Evolutionary conservation across 2,888 invertebrate species (phyloP).

Genomic region (Apodemia mormo): DNA sequence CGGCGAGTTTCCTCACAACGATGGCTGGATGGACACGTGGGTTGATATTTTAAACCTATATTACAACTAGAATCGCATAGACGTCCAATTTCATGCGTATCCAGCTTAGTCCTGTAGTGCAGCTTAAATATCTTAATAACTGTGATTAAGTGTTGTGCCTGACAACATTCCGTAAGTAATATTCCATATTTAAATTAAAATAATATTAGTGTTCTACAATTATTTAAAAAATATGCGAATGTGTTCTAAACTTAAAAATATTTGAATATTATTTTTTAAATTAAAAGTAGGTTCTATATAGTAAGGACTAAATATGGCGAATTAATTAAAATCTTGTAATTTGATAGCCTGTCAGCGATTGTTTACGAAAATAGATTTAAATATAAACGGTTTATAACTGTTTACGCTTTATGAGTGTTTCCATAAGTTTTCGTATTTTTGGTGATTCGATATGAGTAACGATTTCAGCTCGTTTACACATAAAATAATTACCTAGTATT

Average conservation of each 20-base stretch:
- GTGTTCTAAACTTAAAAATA: background rate
- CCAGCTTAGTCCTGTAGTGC: slow-evolving; percentile 23
- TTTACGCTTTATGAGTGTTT: slow-evolving; percentile 14
- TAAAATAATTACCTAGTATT: background rate
- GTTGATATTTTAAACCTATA: slow-evolving; percentile 45
- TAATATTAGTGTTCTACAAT: background rate
- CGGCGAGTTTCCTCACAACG: slow-evolving; percentile 36
- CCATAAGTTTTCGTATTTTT: slow-evolving; percentile 3
- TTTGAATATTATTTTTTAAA: background rate
- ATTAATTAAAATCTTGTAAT: slow-evolving; percentile 25
- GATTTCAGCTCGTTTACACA: background rate
- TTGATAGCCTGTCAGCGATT: slow-evolving; percentile 32
- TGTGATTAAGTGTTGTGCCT: slow-evolving; percentile 32
- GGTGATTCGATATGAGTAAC: background rate
- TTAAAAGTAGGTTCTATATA: background rate
- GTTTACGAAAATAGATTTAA: slow-evolving; percentile 34
- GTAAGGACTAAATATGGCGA: slow-evolving; percentile 6
- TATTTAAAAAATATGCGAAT: background rate
- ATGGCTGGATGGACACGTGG: slow-evolving; percentile 32
- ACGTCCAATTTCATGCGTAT: slow-evolving; percentile 32
- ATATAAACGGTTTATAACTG: slow-evolving; percentile 18
- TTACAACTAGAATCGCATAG: slow-evolving; percentile 41
- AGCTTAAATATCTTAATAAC: slow-evolving; percentile 35
- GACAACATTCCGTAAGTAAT: slow-evolving; percentile 33
- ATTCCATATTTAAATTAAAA: slow-evolving; percentile 11